Base-by-base conservation (phyloP, 2,113 vertebrate genomes). In the Sceloporus undulatus region DNA sequence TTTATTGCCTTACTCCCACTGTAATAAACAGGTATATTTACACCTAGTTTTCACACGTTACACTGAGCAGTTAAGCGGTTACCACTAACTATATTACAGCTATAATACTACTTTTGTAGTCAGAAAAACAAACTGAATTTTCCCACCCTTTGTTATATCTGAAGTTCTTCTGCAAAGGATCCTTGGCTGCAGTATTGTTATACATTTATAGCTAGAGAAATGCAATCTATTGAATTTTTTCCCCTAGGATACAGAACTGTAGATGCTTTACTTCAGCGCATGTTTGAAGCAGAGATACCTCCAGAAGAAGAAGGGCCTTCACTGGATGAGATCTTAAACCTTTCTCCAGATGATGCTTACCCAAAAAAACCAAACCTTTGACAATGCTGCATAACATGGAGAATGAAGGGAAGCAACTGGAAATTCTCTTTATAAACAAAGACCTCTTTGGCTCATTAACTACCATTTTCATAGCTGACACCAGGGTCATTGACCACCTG, bases 271-370 rank as follows among this genome's bases (percentile, higher is more conserved):
- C 94, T 99, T 52, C 98, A 99, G 94, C 97, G 97, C 21, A 99
- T 99, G 97, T 99, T 99, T 21, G 98, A 99, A 93, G 97, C 96
- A 6, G 98, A 99, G 89, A 97, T 98, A 13, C 95, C 97, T 70
- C 96, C 96, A 0, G 98, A 98, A 38, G 98, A 98, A 0, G 96
- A 97, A 75, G 95, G 94, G 2, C 95, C 94, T 34, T 93, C 96
- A 2, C 42, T 96, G 76, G 97, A 98, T 2, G 97, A 98, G 14
- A 93, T 95, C n/a, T 93, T 97, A 8, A 96, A 92, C 78, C 74
- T 96, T 80, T 93, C 91, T 1, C 91, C 95, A 5, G 1, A 83
- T 0, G 91, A 96, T 9, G 75, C 94, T 0, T 94, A 93, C 87
- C 96, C 97, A 73, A 34, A 94, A 94, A 14, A 97, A 96, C 71